Percentiles rank a stretch among this genome's conserved stretches.
Conservation (phyloP, 1,140 invertebrate genomes). For the Dysdera silvatica region DNA sequence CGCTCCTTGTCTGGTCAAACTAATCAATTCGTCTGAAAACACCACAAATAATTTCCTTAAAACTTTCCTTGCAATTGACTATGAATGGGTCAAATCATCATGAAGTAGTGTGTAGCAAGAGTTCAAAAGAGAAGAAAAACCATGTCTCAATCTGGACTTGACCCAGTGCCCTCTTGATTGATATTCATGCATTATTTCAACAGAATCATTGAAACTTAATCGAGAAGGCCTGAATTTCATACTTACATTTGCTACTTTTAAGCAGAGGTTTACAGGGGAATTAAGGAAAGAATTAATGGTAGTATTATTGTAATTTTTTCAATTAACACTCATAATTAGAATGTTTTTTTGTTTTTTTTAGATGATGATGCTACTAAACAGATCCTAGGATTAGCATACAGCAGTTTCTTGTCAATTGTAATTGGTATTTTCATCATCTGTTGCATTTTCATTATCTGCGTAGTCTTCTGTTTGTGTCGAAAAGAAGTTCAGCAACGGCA, state of each 20-base stretch:
- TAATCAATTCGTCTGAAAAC: too few species aligned
- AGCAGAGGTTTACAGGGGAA: not conserved
- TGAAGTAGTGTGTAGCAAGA: too few species aligned
- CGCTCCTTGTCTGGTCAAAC: too few species aligned
- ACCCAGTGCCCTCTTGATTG: too few species aligned
- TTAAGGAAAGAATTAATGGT: not conserved
- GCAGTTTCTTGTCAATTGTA: constrained; percentile 63
- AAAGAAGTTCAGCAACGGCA: constrained; percentile 43
- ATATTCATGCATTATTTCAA: too few species aligned
- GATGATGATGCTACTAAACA: constrained; percentile 61
- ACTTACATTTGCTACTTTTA: not conserved
- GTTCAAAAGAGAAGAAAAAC: too few species aligned
- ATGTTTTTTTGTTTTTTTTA: constrained; percentile 35
- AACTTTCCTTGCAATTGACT: too few species aligned
- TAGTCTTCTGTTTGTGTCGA: constrained; percentile 64
- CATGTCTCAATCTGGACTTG: too few species aligned
- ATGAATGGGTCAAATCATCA: too few species aligned
- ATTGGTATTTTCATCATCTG: constrained; percentile 57
- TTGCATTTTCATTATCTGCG: constrained; percentile 56
- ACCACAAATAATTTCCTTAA: too few species aligned
- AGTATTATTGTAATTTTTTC: not conserved
- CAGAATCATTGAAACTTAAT: too few species aligned
- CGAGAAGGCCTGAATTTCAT: not conserved
- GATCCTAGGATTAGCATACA: constrained; percentile 63
- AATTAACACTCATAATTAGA: constrained; percentile 4